Evolutionary conservation across 2,888 invertebrate genomes (phyloP), one percentile per base, ranked within the genome.

Genomic region (Saturnia pavonia): DNA sequence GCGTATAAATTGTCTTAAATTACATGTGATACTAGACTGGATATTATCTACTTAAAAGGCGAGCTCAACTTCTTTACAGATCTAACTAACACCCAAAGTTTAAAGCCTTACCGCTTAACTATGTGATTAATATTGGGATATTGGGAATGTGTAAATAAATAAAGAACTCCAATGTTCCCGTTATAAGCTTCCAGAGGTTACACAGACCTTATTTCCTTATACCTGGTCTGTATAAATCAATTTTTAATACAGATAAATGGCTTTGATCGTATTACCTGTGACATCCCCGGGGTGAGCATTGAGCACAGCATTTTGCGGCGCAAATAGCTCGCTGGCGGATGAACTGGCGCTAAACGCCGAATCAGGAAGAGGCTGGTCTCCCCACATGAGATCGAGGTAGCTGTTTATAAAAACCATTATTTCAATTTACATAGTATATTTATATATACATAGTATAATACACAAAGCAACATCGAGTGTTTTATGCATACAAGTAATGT

Each of bases 331-430:
- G 69, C 89, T 91, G 60, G 92, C 82, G 6, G 82, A 79, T 19
- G 95, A 95, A 73, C 96, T 96, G 16, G 96, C 95, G 72, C 88
- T 91, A 77, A 96, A 95, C 0, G 94, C 90, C 0, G 91, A 85
- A 76, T 95, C 95, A 0, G 94, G 92, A 67, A 95, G 69, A 0
- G 81, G 77, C 51, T 80, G 87, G 1, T 93, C 94, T 74, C 94
- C 94, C 79, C 95, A 92, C 74, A 95, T 83, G 2, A 90, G 72
- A 71, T 91, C 80, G 40, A 86, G 83, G 74, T 86, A 90, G 67
- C 89, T 91, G 74, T 40, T 27, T 12, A 27, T 60, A 25, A 60
- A 60, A 25, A 14, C 48, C 48, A 19, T 51, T 9, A 8, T 9
- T 22, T 22, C 22, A 54, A 22, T 54, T 22, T 22, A 54, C 22